Evolutionary conservation across 2,797 vertebrate genomes (phyloP), one percentile per base, ranked within the genome.

Genomic region (Argya squamiceps): DNA sequence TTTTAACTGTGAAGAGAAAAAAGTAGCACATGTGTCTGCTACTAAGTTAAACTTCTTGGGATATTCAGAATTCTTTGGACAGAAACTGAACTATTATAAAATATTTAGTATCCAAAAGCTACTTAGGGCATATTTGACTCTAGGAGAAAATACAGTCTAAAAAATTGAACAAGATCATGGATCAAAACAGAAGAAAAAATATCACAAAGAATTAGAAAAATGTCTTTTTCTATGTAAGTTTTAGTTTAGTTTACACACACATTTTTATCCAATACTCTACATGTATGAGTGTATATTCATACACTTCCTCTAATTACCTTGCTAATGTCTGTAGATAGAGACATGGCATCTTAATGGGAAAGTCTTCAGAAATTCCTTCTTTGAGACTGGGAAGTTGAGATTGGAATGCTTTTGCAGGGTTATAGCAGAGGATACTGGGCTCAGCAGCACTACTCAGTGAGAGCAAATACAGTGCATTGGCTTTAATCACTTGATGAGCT

Each of bases 401-500:
- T 13, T 99, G 99, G 96, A 99, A 98, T 29, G 99, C 98, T 89
- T 99, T 99, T 56, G 99, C 97, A 70, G 99, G 99, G 83, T 99
- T 98, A 95, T 99, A 99, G 96, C 99, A 99, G 44, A 99, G 97
- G 96, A 99, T 98, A 95, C 98, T 99, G 68, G 99, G 99, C 73
- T 99, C 99, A 1, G 99, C 99, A 4, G 99, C 99, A 47, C 99
- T 99, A 97, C 99, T 99, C 96, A 99, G 98, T 0, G 99, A 99
- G 77, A 99, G 98, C 78, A 99, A 98, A 97, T 99, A 99, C 84
- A 99, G 97, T 13, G 99, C 99, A 11, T 99, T 99, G 43, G 99
- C 99, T 96, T 99, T 99, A 87, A 99, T 99, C 96, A 99, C 99
- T 98, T 99, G 99, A 97, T 99, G 99, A 76, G 99, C 99, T 98